These are phyloP conservation scores for Conchocele bisecta DNA, from an alignment of 2,888 invertebrate genomes.

Conservation along the genomic window DNA sequence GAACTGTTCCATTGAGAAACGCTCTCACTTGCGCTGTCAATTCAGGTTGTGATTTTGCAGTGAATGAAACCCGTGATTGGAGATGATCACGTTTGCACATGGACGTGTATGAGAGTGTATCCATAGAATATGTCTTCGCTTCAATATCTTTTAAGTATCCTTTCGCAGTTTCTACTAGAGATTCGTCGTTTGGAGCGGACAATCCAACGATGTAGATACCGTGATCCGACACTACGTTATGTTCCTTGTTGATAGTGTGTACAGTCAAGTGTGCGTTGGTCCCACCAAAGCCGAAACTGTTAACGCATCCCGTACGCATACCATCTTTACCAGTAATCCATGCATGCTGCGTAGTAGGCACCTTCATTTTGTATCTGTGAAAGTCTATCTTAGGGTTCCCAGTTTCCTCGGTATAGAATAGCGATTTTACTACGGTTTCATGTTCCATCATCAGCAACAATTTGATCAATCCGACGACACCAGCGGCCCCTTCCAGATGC, in stretches of 20 bases:
- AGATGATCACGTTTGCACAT: slow-evolving; percentile 51
- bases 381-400: slow-evolving; percentile 56
- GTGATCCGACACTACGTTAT: neutral
- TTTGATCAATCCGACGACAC: slow-evolving; percentile 66
- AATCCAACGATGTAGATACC: slow-evolving; percentile 34
- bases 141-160: neutral
- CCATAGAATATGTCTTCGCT: slow-evolving; percentile 16
- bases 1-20: neutral
- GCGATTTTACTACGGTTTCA: slow-evolving; percentile 58
- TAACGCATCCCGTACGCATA: slow-evolving; percentile 43
- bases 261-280: slow-evolving; percentile 63
- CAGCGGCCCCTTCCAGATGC: slow-evolving; percentile 66
- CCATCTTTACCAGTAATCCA: slow-evolving; percentile 26
- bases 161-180: neutral
- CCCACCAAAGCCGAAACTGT: slow-evolving; percentile 66
- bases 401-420: slow-evolving; percentile 50
- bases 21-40: neutral
- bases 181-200: neutral
- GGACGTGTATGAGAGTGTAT: slow-evolving; percentile 55
- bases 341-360: slow-evolving; percentile 38
- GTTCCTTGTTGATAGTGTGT: too few species aligned
- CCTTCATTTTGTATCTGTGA: slow-evolving; percentile 34
- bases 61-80: neutral
- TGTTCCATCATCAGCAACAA: slow-evolving; percentile 65
- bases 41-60: neutral